Percentiles rank a stretch among this genome's conserved stretches.
Evolutionary conservation across 1,140 invertebrate species (phyloP).

Genomic region (Drosophila parabipectinata): DNA sequence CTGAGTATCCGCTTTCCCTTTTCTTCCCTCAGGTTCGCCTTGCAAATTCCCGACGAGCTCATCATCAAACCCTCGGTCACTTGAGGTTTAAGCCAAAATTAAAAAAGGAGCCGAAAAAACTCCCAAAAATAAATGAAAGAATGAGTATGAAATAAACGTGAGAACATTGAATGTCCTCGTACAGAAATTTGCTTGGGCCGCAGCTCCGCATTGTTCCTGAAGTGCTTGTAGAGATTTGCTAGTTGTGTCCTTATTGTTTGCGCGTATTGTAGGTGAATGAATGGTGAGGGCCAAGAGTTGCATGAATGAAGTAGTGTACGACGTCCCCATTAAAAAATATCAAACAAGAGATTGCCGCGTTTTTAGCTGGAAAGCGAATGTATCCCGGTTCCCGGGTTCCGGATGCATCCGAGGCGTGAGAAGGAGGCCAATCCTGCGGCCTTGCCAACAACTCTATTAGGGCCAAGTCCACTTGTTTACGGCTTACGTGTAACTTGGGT

Average conservation of each 20-base stretch:
- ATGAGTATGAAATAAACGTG: constrained; percentile 59
- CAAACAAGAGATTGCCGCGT: constrained; percentile 59
- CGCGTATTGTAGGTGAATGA: constrained; percentile 49
- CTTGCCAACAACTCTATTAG: constrained; percentile 53
- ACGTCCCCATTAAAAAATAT: constrained; percentile 41
- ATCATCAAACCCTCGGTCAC: constrained; percentile 74
- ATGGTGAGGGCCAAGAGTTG: constrained; percentile 8
- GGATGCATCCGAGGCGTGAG: constrained; percentile 64
- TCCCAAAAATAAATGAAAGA: constrained; percentile 45
- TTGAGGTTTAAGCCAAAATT: constrained; percentile 78
- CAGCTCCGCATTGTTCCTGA: constrained; percentile 57
- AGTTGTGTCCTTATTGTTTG: constrained; percentile 80
- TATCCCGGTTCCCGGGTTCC: background rate
- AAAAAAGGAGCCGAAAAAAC: constrained; percentile 59
- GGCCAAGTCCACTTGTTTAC: constrained; percentile 20
- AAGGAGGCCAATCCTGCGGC: constrained; percentile 56
- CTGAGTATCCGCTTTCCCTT: constrained; percentile 72
- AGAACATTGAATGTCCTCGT: constrained; percentile 74
- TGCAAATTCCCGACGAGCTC: constrained; percentile 58
- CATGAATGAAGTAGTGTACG: constrained; percentile 45
- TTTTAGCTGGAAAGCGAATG: constrained; percentile 43
- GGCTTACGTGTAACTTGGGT: constrained; percentile 66
- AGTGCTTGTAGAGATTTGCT: constrained; percentile 76
- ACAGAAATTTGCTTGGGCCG: constrained; percentile 64
- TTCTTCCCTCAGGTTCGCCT: constrained; percentile 28